Percentiles rank a stretch among this genome's conserved stretches.
Conservation (phyloP, 1,140 invertebrate genomes). For the Manduca sexta region DNA sequence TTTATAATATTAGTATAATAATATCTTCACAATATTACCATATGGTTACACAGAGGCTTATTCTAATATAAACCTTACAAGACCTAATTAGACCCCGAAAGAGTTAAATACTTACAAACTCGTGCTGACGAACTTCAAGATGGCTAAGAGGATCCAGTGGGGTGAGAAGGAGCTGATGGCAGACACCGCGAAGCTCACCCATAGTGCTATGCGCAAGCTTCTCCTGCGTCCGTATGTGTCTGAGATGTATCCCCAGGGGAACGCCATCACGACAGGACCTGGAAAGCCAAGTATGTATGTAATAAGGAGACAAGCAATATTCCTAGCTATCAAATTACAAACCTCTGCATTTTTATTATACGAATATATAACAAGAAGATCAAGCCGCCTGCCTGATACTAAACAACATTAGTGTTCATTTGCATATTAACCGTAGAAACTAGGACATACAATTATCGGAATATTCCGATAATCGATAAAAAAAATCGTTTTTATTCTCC, state of each 20-base stretch:
- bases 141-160: slow-evolving; percentile 32
- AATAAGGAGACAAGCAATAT: too few relatives aligned
- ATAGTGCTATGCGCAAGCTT: slow-evolving; percentile 24
- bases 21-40: not conserved
- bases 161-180: slow-evolving; percentile 26
- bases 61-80: not conserved
- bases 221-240: slow-evolving; percentile 20
- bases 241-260: not conserved
- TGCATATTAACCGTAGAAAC: too few relatives aligned
- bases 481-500: too few relatives aligned
- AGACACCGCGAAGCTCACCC: slow-evolving; percentile 26
- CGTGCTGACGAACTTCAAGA: not conserved
- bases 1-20: too few relatives aligned
- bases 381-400: too few relatives aligned
- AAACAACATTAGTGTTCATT: too few relatives aligned
- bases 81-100: not conserved
- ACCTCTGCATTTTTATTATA: too few relatives aligned
- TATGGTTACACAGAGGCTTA: not conserved
- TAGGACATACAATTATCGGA: too few relatives aligned
- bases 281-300: too few relatives aligned
- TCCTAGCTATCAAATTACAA: too few relatives aligned
- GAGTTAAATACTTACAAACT: not conserved
- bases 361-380: too few relatives aligned
- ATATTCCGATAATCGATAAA: too few relatives aligned
- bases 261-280: not conserved